Evolutionary conservation across 2,888 invertebrate genomes (phyloP).

Genomic region (Cerastoderma edule): DNA sequence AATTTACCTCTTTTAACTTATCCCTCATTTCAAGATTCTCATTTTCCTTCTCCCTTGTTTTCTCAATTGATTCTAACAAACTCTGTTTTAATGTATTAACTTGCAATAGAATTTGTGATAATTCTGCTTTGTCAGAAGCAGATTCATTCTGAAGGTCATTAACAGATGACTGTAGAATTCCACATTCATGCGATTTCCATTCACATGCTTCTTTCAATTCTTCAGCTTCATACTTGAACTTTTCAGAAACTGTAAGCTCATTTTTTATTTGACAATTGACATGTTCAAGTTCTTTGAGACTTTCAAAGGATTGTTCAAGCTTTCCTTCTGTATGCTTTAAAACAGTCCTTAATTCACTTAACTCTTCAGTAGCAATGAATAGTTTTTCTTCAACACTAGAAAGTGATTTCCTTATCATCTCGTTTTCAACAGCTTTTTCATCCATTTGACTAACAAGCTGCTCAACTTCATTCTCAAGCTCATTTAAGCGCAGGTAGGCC

Average conservation of each 20-base stretch:
- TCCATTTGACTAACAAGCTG: slow-evolving; percentile 15
- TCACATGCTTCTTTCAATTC: neutral
- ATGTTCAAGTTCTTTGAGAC: neutral
- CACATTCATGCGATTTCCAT: slow-evolving; percentile 26
- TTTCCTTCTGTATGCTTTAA: neutral
- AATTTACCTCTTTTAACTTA: neutral
- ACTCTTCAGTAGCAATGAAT: slow-evolving; percentile 5
- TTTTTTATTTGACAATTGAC: slow-evolving; percentile 33
- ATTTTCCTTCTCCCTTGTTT: slow-evolving; percentile 5
- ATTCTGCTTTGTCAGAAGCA: slow-evolving; percentile 49
- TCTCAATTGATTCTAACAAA: slow-evolving; percentile 33
- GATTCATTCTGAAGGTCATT: slow-evolving; percentile 11
- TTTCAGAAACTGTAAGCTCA: slow-evolving; percentile 28
- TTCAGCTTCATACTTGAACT: neutral
- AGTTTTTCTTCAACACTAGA: neutral
- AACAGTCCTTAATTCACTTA: slow-evolving; percentile 24
- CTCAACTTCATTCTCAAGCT: slow-evolving; percentile 35
- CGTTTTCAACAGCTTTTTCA: neutral
- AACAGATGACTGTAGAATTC: slow-evolving; percentile 28
- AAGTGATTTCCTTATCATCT: neutral
- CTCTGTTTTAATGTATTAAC: slow-evolving; percentile 35
- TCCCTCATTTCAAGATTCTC: slow-evolving; percentile 13
- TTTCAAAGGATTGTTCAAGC: neutral
- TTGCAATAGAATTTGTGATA: slow-evolving; percentile 44
- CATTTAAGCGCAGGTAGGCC: slow-evolving; percentile 2